phyloP scores from a whole-genome alignment of 2,113 vertebrate genomes.

The Puma concolor region DNA sequence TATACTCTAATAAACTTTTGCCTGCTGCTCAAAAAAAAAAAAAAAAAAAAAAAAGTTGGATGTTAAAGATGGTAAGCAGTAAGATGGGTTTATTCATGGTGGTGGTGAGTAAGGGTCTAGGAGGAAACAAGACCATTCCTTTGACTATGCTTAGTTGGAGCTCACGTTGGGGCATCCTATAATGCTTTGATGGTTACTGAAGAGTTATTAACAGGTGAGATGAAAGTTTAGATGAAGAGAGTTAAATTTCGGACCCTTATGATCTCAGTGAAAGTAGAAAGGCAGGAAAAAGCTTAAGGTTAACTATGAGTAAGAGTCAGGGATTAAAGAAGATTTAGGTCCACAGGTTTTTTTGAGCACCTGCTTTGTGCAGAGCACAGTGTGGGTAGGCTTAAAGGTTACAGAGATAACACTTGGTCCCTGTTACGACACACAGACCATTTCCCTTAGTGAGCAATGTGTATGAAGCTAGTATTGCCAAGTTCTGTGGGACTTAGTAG shows the following conservation, averaged over 20 bases:
- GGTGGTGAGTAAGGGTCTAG: neutral
- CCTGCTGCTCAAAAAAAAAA: too few relatives aligned
- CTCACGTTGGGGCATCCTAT: neutral
- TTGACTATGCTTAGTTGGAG: neutral
- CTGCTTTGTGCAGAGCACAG: neutral
- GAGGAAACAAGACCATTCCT: neutral
- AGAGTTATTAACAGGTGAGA: neutral
- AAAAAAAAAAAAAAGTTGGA: too few relatives aligned
- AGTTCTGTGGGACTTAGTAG: neutral
- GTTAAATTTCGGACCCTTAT: neutral
- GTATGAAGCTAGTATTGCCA: neutral
- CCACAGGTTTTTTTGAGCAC: neutral
- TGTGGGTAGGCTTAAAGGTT: neutral
- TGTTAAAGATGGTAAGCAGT: neutral
- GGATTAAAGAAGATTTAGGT: conserved; percentile 1
- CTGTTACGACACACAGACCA: neutral
- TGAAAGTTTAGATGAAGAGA: neutral
- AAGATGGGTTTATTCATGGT: neutral
- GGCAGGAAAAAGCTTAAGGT: neutral
- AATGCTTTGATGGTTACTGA: neutral
- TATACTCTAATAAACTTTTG: too few relatives aligned
- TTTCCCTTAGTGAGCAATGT: neutral
- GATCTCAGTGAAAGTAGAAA: neutral
- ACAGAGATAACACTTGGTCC: neutral
- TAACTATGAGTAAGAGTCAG: neutral